A percentile compares a stretch with the other conserved stretches of the same genome.
Conservation (phyloP, 1,140 invertebrate species). For the Drosophila miranda region DNA sequence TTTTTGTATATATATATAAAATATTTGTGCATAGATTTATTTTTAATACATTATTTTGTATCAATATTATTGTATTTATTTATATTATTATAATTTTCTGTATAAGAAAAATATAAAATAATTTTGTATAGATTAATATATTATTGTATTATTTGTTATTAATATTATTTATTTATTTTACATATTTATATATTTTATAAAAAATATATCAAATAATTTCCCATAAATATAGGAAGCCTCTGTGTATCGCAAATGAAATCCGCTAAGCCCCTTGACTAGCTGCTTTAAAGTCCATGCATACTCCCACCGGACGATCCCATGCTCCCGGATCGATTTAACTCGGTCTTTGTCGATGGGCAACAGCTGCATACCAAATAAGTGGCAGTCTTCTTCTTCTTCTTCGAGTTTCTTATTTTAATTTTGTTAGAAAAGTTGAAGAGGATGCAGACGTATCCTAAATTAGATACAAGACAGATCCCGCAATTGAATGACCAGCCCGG, state of each 20-base stretch:
- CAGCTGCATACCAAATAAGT: slow-evolving; percentile 52
- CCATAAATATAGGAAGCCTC: too few species aligned
- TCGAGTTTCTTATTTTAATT: slow-evolving; percentile 69
- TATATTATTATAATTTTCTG: too few species aligned
- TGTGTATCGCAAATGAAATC: slow-evolving; percentile 7
- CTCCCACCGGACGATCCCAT: slow-evolving; percentile 12
- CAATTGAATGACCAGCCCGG: slow-evolving; percentile 63
- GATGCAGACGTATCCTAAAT: slow-evolving; percentile 63
- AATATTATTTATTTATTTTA: too few species aligned
- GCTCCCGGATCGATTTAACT: slow-evolving; percentile 41
- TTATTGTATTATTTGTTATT: too few species aligned
- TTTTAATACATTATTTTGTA: too few species aligned
- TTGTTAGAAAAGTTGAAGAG: slow-evolving; percentile 53
- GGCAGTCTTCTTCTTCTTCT: neutral
- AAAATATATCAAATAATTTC: neutral
- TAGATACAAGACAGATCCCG: slow-evolving; percentile 55
- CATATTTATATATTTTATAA: too few species aligned
- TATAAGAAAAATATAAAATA: too few species aligned
- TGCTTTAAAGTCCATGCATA: slow-evolving; percentile 13
- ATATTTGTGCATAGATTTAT: too few species aligned
- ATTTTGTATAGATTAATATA: too few species aligned
- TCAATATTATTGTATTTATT: too few species aligned
- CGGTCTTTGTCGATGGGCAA: slow-evolving; percentile 20
- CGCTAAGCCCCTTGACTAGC: slow-evolving; percentile 22
- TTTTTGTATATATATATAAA: too few species aligned